Evolutionary conservation across 2,797 vertebrate species (phyloP), one percentile per base, ranked within the genome.

Genomic region (Enteromius radiatus): DNA sequence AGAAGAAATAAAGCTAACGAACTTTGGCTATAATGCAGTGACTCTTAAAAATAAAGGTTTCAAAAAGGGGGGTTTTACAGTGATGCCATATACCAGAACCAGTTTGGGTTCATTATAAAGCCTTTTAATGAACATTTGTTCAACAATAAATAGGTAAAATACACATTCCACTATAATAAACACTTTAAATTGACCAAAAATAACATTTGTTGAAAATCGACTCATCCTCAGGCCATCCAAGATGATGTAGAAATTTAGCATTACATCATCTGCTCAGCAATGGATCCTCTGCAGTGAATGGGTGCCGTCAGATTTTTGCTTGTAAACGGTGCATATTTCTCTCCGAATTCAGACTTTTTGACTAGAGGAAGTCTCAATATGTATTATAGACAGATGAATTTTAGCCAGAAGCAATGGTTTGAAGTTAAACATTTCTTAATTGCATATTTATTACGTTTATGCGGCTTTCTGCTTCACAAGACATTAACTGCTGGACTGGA

Each of bases 1-100:
- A 61, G 28, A 64, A 23, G 19, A 6, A 10, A 43, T 8, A 70
- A 68, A 68, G 63, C 61, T 47, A 61, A 77, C 26, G 23, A 79
- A 9, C 2, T 68, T 56, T n/a, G 2, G 38, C 21, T 36, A 15
- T 47, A 21, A 6, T 19, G 17, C 12, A 26, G 45, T 49, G 47
- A 31, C n/a, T 23, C n/a, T 56, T 56, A 26, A 56, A 56, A 63
- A 8, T 31, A 31, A 31, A 63, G 26, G 14, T 31, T 63, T 3
- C 59, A 31, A 31, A 31, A 31, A 63, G 26, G 26, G n/a, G 5
- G 5, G 1, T 23, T 56, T 54, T 7, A 61, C 3, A n/a, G 52
- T n/a, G 52, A n/a, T 21, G 56, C 12, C 12, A 61, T 15, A 14
- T 15, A 26, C 23, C 23, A 59, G 4, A 26, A 59, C 11, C 4